Conservation (phyloP, 2,113 vertebrate species). For the Mesocricetus auratus region DNA sequence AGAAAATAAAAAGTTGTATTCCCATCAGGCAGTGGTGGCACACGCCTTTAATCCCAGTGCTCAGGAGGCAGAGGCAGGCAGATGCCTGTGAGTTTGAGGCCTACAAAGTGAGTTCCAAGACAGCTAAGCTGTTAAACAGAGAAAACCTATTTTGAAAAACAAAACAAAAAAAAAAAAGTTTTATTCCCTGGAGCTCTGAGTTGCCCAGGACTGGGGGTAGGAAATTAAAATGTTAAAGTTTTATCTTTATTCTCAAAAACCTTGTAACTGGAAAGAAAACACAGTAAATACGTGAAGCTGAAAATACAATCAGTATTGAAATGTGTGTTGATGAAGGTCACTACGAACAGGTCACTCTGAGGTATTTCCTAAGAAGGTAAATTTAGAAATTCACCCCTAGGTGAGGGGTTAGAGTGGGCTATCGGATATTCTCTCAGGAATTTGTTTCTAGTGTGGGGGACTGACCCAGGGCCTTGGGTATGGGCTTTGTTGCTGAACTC, state of each 20-base stretch:
- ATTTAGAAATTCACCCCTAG: constrained; percentile 27
- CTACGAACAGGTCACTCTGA: neutral
- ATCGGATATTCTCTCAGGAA: neutral
- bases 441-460: neutral
- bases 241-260: constrained; percentile 33
- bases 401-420: neutral
- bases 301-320: constrained; percentile 41
- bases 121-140: too few relatives aligned
- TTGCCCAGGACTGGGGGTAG: neutral
- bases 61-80: too few relatives aligned
- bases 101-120: too few relatives aligned
- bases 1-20: neutral
- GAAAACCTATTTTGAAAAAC: too few relatives aligned
- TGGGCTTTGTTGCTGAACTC: neutral
- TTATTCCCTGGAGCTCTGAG: neutral
- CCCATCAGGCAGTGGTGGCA: too few relatives aligned
- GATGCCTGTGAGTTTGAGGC: too few relatives aligned
- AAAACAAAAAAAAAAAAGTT: neutral
- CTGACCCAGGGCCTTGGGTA: neutral
- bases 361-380: neutral
- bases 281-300: neutral
- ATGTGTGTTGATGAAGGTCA: neutral
- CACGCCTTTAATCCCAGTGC: too few relatives aligned
- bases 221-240: neutral
- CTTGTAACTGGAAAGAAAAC: constrained; percentile 2